Percentiles rank a stretch among this genome's conserved stretches.
Conservation (phyloP, 2,113 vertebrate genomes). For the western clawed frog (Xenopus tropicalis) region UCB_Xtro_10.0 CM004446.2:11025501-11026000, state of each 20-base stretch:
- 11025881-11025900: not conserved
- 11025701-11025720: not conserved
- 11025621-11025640: no score
- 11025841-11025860: not conserved
- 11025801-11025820: conserved; percentile 41
- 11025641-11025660: conserved; percentile 10
- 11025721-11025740: not conserved
- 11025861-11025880: conserved; percentile 17
- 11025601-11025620: no score
- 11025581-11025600: no score
- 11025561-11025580: no score
- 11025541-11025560: no score
- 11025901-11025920: not conserved
- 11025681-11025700: conserved; percentile 20
- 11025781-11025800: conserved; percentile 31
- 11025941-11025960: not conserved
- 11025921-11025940: not conserved
- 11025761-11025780: conserved; percentile 28
- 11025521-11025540: no score
- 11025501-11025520: no score
- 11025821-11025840: conserved; percentile 36
- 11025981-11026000: no score
- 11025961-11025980: not conserved
- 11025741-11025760: conserved; percentile 7
- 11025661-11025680: not conserved